A percentile compares a stretch with the other conserved stretches of the same genome.
Conservation (phyloP, 2,888 invertebrate species). For the Leptopilina drosophilae region DNA sequence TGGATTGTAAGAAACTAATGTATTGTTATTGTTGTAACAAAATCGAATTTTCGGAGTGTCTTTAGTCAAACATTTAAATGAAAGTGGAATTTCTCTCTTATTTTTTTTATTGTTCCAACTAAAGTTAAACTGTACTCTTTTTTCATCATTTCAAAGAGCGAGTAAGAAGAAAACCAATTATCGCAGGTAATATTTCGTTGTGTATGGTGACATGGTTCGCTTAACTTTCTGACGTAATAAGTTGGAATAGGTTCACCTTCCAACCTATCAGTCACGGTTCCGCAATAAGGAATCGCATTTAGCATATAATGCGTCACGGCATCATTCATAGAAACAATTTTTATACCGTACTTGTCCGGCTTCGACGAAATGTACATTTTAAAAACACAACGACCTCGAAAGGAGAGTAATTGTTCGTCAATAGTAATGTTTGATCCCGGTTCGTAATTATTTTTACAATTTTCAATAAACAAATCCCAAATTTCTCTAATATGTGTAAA, state of each 20-base stretch:
- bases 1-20: constrained; percentile 50
- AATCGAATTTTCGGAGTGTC: constrained; percentile 41
- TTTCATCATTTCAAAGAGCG: constrained; percentile 51
- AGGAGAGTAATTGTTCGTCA: constrained; percentile 61
- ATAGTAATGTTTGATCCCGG: constrained; percentile 58
- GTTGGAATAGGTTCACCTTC: constrained; percentile 45
- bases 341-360: constrained; percentile 61
- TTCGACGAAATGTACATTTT: constrained; percentile 60
- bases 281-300: constrained; percentile 50
- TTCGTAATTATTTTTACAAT: constrained; percentile 51
- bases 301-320: constrained; percentile 48
- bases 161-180: constrained; percentile 58
- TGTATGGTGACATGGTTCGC: constrained; percentile 50
- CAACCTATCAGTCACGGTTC: constrained; percentile 38
- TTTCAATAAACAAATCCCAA: constrained; percentile 45
- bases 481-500: constrained; percentile 42
- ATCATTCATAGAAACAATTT: constrained; percentile 56
- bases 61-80: constrained; percentile 44
- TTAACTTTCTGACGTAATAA: constrained; percentile 53
- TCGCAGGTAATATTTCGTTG: constrained; percentile 55
- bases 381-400: constrained; percentile 58
- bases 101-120: constrained; percentile 58
- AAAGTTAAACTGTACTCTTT: constrained; percentile 50
- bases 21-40: constrained; percentile 45
- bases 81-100: constrained; percentile 54